Conservation (phyloP, 2,888 invertebrate species). For the Linnaemya tessellans region DNA sequence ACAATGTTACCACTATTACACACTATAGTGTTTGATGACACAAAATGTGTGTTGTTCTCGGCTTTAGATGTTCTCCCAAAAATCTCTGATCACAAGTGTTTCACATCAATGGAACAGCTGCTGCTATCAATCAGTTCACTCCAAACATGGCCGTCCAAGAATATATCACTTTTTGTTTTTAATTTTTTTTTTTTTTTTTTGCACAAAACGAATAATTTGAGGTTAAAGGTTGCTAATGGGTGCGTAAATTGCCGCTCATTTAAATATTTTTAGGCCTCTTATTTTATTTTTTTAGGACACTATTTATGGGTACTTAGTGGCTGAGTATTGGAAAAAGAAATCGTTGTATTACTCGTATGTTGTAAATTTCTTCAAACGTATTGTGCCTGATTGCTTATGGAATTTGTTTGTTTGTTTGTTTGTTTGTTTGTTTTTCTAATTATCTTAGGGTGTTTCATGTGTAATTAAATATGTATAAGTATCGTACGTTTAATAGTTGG, state of each 20-base stretch:
- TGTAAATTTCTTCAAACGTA: slow-evolving; percentile 2
- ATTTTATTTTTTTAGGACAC: slow-evolving; percentile 21
- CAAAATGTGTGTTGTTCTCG: too few relatives aligned
- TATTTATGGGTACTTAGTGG: slow-evolving; percentile 3
- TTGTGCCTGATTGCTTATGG: slow-evolving; percentile 52
- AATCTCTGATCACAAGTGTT: too few relatives aligned
- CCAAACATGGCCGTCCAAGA: too few relatives aligned
- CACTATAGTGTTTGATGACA: too few relatives aligned
- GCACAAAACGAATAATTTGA: too few relatives aligned
- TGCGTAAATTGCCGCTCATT: background rate
- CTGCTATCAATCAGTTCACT: too few relatives aligned
- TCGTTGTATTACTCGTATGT: slow-evolving; percentile 34
- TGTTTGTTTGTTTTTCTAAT: slow-evolving; percentile 11
- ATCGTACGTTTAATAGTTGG: slow-evolving; percentile 27
- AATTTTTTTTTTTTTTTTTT: too few relatives aligned
- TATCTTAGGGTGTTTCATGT: slow-evolving; percentile 1
- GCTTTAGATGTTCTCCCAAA: too few relatives aligned
- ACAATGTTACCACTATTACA: too few relatives aligned
- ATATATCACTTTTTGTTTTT: too few relatives aligned
- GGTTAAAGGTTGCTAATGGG: background rate
- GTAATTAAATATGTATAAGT: slow-evolving; percentile 30
- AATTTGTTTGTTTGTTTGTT: background rate
- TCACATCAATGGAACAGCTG: too few relatives aligned
- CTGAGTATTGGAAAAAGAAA: slow-evolving; percentile 10
- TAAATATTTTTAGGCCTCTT: background rate